A percentile compares a stretch with the other conserved stretches of the same genome.
Evolutionary conservation across 2,113 vertebrate genomes (phyloP).

Genomic region (Hemiprocne comata): DNA sequence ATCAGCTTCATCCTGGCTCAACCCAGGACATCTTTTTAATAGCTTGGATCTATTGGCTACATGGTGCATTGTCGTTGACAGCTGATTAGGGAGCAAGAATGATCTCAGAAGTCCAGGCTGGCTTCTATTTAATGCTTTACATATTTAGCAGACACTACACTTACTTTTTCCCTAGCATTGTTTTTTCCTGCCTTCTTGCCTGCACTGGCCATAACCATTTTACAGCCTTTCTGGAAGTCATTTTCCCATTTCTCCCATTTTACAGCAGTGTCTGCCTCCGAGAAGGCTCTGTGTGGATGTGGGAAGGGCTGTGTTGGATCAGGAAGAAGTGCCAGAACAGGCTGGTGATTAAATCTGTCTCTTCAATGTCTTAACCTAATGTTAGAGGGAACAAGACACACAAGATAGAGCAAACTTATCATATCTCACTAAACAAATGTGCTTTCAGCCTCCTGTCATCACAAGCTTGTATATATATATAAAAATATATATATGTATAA

Average conservation of each 20-base stretch:
- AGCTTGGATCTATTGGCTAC: neutral
- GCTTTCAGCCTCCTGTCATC: neutral
- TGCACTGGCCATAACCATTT: neutral
- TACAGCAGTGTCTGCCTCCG: neutral
- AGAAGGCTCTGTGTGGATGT: neutral
- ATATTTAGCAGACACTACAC: neutral
- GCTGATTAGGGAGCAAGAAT: neutral
- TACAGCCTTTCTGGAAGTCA: neutral
- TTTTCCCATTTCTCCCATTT: neutral
- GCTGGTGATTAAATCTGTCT: neutral
- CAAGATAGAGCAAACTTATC: neutral
- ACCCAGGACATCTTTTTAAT: too few relatives aligned
- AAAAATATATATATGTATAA: too few relatives aligned
- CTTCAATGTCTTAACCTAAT: neutral
- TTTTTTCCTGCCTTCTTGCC: neutral
- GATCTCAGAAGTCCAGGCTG: neutral
- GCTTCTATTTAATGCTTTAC: neutral
- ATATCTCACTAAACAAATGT: neutral
- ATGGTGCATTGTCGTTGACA: neutral
- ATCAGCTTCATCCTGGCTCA: too few relatives aligned
- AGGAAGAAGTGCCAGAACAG: neutral
- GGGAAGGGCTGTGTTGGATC: accelerated
- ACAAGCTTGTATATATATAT: neutral
- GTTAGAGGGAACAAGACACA: neutral
- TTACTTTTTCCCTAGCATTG: neutral